phyloP scores from a whole-genome alignment of 1,140 invertebrate genomes.

The Araneus ventricosus region DNA sequence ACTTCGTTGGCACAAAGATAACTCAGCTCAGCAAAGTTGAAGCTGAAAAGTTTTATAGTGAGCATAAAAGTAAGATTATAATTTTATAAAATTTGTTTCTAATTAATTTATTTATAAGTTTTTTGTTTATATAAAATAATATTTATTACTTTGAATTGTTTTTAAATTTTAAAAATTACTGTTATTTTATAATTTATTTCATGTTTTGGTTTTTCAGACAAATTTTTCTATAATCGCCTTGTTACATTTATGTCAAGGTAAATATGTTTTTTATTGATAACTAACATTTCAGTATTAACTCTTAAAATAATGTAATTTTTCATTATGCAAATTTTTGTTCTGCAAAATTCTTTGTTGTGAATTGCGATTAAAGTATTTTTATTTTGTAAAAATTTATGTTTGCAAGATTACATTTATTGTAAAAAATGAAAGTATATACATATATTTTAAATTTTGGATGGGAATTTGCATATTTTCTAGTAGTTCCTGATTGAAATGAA shows the following conservation, averaged over 20 bases:
- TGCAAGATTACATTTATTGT: too few relatives aligned
- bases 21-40: slow-evolving; percentile 84
- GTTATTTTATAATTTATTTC: not conserved
- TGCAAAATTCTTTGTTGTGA: too few relatives aligned
- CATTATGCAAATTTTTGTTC: too few relatives aligned
- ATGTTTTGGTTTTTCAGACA: slow-evolving; percentile 79
- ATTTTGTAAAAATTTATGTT: too few relatives aligned
- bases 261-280: slow-evolving; percentile 43
- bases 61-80: slow-evolving; percentile 84
- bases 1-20: slow-evolving; percentile 86
- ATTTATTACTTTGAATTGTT: not conserved
- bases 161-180: not conserved
- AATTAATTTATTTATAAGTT: slow-evolving; percentile 26
- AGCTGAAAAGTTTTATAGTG: slow-evolving; percentile 89
- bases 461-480: too few relatives aligned
- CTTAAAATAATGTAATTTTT: too few relatives aligned
- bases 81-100: slow-evolving; percentile 44
- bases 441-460: too few relatives aligned
- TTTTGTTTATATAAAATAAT: slow-evolving; percentile 44
- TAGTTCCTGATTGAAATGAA: too few relatives aligned
- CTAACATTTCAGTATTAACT: too few relatives aligned
- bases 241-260: slow-evolving; percentile 92
- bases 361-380: too few relatives aligned
- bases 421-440: too few relatives aligned
- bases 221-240: slow-evolving; percentile 93